These are phyloP conservation scores for Panthera tigris DNA, from an alignment of 2,113 vertebrate genomes.

Conservation along the genomic window DNA sequence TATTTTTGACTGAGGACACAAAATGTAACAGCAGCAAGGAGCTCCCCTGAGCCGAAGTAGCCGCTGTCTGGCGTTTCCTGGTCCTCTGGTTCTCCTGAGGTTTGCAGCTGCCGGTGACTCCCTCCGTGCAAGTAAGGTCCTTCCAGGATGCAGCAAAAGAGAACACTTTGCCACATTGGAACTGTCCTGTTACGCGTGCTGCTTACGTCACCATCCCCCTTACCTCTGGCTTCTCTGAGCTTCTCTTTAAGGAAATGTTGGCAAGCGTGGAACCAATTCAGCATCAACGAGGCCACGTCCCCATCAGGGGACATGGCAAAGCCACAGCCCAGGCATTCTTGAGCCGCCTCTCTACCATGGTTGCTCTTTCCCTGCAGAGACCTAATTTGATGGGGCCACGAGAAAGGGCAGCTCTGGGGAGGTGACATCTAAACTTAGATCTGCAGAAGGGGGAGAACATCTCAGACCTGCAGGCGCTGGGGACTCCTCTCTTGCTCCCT, in stretches of 20 bases:
- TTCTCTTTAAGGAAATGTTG: not conserved
- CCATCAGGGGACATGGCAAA: too few species aligned
- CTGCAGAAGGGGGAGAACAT: not conserved
- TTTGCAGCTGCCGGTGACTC: not conserved
- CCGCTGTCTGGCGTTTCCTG: not conserved
- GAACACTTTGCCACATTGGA: not conserved
- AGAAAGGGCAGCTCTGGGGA: not conserved
- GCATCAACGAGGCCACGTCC: not conserved
- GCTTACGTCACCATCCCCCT: not conserved
- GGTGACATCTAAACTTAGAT: not conserved
- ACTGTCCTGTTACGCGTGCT: too few species aligned
- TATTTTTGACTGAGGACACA: not conserved
- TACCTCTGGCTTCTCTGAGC: not conserved
- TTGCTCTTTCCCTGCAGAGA: not conserved
- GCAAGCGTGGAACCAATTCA: not conserved
- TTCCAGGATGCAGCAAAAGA: not conserved
- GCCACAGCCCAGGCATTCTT: not conserved
- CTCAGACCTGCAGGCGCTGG: not conserved
- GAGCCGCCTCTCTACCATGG: not conserved
- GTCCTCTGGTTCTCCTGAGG: not conserved
- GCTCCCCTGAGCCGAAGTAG: not conserved
- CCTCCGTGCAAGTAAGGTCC: not conserved
- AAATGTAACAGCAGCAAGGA: not conserved
- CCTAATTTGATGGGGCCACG: not conserved
- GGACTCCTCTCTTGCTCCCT: not conserved